These are phyloP conservation scores for Sycophila sp. DNA, from an alignment of 1,140 invertebrate species.

Conservation along the genomic window DNA sequence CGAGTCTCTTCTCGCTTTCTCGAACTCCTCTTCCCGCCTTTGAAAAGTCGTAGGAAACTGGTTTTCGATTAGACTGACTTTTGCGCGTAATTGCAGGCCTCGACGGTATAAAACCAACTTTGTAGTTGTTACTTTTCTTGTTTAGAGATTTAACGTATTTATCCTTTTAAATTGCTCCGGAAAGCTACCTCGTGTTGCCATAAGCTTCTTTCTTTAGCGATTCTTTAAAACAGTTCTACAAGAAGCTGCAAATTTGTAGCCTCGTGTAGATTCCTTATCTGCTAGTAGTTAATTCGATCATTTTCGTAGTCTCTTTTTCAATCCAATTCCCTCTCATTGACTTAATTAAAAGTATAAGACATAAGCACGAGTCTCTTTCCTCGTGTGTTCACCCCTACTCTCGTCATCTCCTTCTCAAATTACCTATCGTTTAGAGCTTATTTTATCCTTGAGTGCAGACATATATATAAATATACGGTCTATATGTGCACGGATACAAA, in stretches of 20 bases:
- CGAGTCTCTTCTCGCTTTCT: not conserved
- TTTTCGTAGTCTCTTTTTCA: not conserved
- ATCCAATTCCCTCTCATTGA: too few relatives aligned
- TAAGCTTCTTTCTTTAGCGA: too few relatives aligned
- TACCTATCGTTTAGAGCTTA: constrained; percentile 64
- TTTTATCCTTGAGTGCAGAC: constrained; percentile 57
- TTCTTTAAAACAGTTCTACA: too few relatives aligned
- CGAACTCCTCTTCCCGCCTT: not conserved
- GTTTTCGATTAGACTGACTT: constrained; percentile 25
- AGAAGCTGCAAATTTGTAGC: too few relatives aligned
- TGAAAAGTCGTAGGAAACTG: constrained; percentile 6
- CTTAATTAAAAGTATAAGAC: too few relatives aligned
- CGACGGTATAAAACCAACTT: constrained; percentile 26
- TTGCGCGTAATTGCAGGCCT: constrained; percentile 35
- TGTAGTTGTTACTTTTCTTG: too few relatives aligned
- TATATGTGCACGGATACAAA: not conserved
- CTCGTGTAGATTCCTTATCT: not conserved
- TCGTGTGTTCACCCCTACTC: too few relatives aligned
- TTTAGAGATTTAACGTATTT: too few relatives aligned
- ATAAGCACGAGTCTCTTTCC: too few relatives aligned
- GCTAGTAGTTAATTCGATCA: not conserved
- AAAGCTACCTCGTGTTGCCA: too few relatives aligned
- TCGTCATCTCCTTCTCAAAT: constrained; percentile 51
- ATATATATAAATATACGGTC: constrained; percentile 42
- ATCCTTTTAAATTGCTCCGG: too few relatives aligned